Conservation (phyloP, 2,888 invertebrate genomes). For the Amorpha juglandis region DNA sequence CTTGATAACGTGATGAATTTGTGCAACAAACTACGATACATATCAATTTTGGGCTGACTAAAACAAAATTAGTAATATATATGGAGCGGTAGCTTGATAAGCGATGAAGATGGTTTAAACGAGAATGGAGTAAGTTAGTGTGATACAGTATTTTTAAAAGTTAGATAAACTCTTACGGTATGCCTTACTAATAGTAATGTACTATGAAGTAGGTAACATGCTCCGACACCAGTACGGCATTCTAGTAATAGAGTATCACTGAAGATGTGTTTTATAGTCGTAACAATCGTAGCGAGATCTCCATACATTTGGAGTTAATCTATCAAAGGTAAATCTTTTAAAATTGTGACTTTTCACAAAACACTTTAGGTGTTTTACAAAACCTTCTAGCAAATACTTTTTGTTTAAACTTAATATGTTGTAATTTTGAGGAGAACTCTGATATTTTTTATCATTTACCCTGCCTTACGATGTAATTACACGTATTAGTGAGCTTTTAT, state of each 20-base stretch:
- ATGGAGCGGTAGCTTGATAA: slow-evolving; percentile 77
- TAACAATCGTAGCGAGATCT: slow-evolving; percentile 41
- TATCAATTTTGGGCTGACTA: slow-evolving; percentile 81
- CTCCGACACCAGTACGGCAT: slow-evolving; percentile 46
- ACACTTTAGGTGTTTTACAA: slow-evolving; percentile 48
- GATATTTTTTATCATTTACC: slow-evolving; percentile 79
- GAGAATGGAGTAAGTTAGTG: slow-evolving; percentile 62
- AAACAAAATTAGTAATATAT: slow-evolving; percentile 57
- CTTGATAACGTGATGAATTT: slow-evolving; percentile 71
- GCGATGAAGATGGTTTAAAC: slow-evolving; percentile 58
- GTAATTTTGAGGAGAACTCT: slow-evolving; percentile 52
- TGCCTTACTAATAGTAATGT: slow-evolving; percentile 76
- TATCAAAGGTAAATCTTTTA: slow-evolving; percentile 32
- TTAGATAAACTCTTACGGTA: slow-evolving; percentile 69
- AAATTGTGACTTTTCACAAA: slow-evolving; percentile 51
- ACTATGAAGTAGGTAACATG: slow-evolving; percentile 54
- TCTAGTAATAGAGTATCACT: slow-evolving; percentile 55
- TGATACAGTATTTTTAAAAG: slow-evolving; percentile 74
- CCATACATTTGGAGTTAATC: slow-evolving; percentile 37
- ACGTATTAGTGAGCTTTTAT: slow-evolving; percentile 75
- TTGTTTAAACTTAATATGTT: slow-evolving; percentile 52
- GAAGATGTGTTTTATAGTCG: slow-evolving; percentile 48
- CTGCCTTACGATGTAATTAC: slow-evolving; percentile 65
- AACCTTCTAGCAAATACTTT: slow-evolving; percentile 53
- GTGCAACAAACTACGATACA: slow-evolving; percentile 81